These are phyloP conservation scores for Grammomys dolichurus DNA, from an alignment of 2,113 vertebrate genomes.

Conservation along the genomic window DNA sequence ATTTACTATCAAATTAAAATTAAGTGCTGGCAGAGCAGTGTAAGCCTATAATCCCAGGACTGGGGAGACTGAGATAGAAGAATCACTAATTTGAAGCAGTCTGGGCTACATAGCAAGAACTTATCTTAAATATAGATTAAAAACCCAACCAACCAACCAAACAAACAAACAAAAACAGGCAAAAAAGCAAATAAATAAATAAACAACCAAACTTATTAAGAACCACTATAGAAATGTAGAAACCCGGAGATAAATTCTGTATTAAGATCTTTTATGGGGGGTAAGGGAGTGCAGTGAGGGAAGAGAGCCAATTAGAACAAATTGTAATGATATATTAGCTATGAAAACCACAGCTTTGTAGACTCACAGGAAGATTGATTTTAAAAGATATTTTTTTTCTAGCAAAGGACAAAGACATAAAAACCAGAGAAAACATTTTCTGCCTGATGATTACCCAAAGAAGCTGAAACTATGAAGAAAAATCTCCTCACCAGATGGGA, in stretches of 20 bases:
- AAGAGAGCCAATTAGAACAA: background rate
- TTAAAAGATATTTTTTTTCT: background rate
- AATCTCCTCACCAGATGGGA: background rate
- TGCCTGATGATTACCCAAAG: background rate
- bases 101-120: background rate
- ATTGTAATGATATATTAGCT: background rate
- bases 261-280: background rate
- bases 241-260: background rate
- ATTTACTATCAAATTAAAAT: constrained; percentile 36
- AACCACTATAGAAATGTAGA: background rate
- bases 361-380: background rate
- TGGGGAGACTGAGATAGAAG: background rate
- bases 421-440: background rate
- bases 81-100: background rate
- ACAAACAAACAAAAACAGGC: background rate
- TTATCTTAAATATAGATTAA: background rate
- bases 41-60: background rate
- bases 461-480: background rate
- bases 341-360: background rate
- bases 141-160: background rate
- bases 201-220: background rate
- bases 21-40: too few relatives aligned
- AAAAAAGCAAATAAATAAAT: background rate
- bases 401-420: background rate
- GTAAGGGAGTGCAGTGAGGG: background rate